Base-by-base conservation (phyloP, 2,888 invertebrate genomes). In the Diploptera punctata region DNA sequence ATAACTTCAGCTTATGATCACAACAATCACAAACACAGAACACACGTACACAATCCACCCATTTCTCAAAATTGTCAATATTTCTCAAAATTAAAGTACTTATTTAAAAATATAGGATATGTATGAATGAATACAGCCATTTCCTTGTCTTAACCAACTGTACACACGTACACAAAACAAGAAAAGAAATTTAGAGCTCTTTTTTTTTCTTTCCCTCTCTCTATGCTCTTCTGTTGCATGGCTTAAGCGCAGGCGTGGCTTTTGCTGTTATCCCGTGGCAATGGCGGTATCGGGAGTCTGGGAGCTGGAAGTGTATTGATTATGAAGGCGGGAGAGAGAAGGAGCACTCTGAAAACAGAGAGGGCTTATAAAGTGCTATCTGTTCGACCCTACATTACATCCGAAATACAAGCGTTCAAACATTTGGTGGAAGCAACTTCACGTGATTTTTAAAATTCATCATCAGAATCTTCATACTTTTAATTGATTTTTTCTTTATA, bases 211-310 rank as follows among this genome's bases (percentile, higher is more conserved):
- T 52, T 52, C 13, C 10, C 24, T 52, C 19, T 13, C 10, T 9
- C 24, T 26, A 31, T 13, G 57, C 65, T 47, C 44, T 18, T 44
- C 29, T 47, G 26, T 65, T 29, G 26, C 26, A 21, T 13, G n/a
- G 65, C 5, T 16, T 54, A 13, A 54, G 54, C 65, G 65, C 65
- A 65, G 44, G 65, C 65, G 65, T 65, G 26, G 65, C 29, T 29
- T 57, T 29, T 29, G 29, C 57, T 57, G 29, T 57, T 57, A 54
- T 57, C 57, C 57, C 57, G 47, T 18, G 29, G 47, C 47, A n/a
- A 44, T 26, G n/a, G 43, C 24, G 57, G 57, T 26, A 43, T 33
- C 24, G 24, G 57, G 57, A 57, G 57, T 29, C 57, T 57, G 57
- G 57, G 57, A 57, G 57, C 24, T 57, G 57, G 2, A 21, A 16